Conservation (phyloP, 2,888 invertebrate genomes). For the Drosophila nr. perissopoda region DNA sequence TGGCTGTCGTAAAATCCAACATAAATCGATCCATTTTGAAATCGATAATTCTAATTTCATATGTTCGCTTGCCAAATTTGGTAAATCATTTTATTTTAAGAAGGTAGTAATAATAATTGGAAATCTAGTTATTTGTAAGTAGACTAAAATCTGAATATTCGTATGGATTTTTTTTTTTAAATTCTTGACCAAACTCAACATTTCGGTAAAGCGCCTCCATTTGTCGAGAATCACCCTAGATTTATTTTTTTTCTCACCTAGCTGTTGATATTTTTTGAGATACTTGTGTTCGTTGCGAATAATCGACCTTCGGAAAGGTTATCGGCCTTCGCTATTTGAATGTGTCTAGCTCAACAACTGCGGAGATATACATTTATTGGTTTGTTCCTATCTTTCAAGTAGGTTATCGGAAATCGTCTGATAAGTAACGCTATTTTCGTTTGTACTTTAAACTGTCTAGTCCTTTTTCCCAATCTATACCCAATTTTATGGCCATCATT, state of each 20-base stretch:
- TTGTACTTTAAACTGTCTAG: background rate
- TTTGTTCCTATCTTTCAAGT: slow-evolving; percentile 8
- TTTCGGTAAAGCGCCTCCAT: background rate
- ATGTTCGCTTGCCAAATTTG: background rate
- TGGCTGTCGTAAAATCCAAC: background rate
- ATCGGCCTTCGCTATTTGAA: slow-evolving; percentile 1
- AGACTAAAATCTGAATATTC: background rate
- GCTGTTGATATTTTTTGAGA: background rate
- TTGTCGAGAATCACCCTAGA: background rate
- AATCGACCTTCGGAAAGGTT: slow-evolving; percentile 11
- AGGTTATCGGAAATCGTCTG: slow-evolving; percentile 7
- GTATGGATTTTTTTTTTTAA: background rate
- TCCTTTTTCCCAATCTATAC: background rate
- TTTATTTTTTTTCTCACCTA: background rate
- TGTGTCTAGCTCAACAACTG: background rate
- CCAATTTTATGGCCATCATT: background rate
- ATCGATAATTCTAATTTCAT: background rate
- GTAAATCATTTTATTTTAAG: background rate
- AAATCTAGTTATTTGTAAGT: background rate
- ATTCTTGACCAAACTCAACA: slow-evolving; percentile 3
- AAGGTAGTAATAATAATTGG: background rate
- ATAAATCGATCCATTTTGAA: background rate
- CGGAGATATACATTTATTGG: background rate
- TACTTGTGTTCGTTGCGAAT: background rate
- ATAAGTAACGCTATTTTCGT: slow-evolving; percentile 12